A percentile compares a stretch with the other conserved stretches of the same genome.
Conservation (phyloP, 1,140 invertebrate genomes). For the Zophobas morio region DNA sequence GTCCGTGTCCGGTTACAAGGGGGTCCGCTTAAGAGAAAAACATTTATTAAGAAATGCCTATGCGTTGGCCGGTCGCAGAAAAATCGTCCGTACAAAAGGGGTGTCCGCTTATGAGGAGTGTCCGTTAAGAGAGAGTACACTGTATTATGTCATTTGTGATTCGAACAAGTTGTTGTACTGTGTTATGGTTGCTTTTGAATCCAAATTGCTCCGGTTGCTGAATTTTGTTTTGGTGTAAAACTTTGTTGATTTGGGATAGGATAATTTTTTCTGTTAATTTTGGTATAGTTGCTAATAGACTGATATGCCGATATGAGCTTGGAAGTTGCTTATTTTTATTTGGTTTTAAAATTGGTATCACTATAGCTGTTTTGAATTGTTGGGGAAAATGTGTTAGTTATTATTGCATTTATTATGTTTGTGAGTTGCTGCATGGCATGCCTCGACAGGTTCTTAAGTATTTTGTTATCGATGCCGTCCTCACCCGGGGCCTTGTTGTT, state of each 20-base stretch:
- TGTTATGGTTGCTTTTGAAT: slow-evolving; percentile 52
- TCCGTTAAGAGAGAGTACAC: too few species aligned
- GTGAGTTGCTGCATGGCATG: slow-evolving; percentile 57
- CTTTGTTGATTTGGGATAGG: slow-evolving; percentile 52
- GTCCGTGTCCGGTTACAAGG: too few species aligned
- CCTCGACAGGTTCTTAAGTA: slow-evolving; percentile 57
- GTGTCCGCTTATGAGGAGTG: too few species aligned
- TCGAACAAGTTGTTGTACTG: slow-evolving; percentile 53
- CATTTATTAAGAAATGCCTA: too few species aligned
- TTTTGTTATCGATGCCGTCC: slow-evolving; percentile 57
- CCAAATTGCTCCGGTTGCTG: slow-evolving; percentile 55
- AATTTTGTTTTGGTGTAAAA: slow-evolving; percentile 53
- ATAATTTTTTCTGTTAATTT: slow-evolving; percentile 66
- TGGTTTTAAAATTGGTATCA: slow-evolving; percentile 62
- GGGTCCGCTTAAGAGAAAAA: too few species aligned
- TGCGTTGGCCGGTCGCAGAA: too few species aligned
- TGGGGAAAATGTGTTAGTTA: slow-evolving; percentile 60
- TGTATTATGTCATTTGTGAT: slow-evolving; percentile 53
- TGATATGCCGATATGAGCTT: slow-evolving; percentile 65
- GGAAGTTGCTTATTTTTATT: slow-evolving; percentile 57
- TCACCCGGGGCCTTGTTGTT: slow-evolving; percentile 60
- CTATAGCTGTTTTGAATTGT: slow-evolving; percentile 62
- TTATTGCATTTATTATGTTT: slow-evolving; percentile 61
- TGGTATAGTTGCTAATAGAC: slow-evolving; percentile 59
- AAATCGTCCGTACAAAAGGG: too few species aligned